Evolutionary conservation across 2,888 invertebrate species (phyloP).

Genomic region (Nemotelus nigrinus): DNA sequence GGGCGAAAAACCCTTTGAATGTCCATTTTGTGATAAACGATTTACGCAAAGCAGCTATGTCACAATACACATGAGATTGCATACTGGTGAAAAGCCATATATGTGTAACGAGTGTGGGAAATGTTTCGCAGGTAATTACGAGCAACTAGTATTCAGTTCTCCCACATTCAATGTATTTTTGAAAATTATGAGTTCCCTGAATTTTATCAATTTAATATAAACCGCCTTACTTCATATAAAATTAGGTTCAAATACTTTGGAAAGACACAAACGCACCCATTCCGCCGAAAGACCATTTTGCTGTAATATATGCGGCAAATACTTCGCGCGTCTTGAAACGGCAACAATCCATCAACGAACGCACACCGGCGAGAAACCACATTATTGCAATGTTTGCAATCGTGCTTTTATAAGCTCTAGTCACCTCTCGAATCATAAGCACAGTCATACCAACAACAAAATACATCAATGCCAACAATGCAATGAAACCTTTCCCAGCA

Average conservation of each 20-base stretch:
- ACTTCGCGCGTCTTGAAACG: conserved; percentile 53
- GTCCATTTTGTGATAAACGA: conserved; percentile 49
- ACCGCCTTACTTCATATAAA: conserved; percentile 13
- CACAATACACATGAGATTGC: conserved; percentile 49
- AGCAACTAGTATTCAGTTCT: too few relatives aligned
- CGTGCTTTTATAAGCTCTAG: conserved; percentile 52
- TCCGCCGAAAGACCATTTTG: conserved; percentile 52
- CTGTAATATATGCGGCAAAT: conserved; percentile 52
- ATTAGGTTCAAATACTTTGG: conserved; percentile 52
- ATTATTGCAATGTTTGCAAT: conserved; percentile 52
- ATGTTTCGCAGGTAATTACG: conserved; percentile 51
- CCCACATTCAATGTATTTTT: too few relatives aligned
- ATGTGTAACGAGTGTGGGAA: conserved; percentile 52
- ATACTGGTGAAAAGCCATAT: conserved; percentile 48
- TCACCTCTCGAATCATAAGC: conserved; percentile 53
- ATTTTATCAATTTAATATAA: conserved; percentile 21
- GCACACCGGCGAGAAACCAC: conserved; percentile 53
- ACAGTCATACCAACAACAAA: conserved; percentile 52
- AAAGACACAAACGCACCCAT: conserved; percentile 54
- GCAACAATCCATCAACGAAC: conserved; percentile 52
- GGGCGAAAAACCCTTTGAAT: conserved; percentile 48
- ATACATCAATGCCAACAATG: conserved; percentile 51
- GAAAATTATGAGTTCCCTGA: background rate
- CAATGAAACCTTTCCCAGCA: conserved; percentile 50
- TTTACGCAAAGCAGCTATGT: conserved; percentile 51